A percentile compares a stretch with the other conserved stretches of the same genome.
These are phyloP conservation scores for Xiphophorus birchmanni DNA, from an alignment of 2,797 vertebrate species.

Conservation along the genomic window DNA sequence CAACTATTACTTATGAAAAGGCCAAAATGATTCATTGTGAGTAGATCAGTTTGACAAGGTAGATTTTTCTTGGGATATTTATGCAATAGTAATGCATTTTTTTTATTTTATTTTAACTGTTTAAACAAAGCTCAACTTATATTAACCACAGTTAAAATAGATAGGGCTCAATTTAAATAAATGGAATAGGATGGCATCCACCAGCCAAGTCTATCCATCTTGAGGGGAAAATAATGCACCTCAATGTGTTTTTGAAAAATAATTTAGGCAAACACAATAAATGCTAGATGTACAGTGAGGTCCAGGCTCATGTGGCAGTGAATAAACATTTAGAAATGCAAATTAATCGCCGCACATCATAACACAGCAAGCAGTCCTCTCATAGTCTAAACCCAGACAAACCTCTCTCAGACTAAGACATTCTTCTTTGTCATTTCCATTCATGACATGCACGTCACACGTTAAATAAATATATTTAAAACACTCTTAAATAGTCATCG, in stretches of 20 bases:
- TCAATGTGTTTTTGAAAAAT: background rate
- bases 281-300: constrained; percentile 16
- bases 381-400: constrained; percentile 32
- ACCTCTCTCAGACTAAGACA: constrained; percentile 42
- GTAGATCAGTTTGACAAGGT: constrained; percentile 28
- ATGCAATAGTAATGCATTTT: background rate
- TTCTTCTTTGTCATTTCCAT: constrained; percentile 55
- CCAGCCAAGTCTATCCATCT: background rate
- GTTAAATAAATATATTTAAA: constrained; percentile 71
- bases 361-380: constrained; percentile 42
- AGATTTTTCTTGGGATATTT: constrained; percentile 17
- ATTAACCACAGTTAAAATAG: background rate
- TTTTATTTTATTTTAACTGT: background rate
- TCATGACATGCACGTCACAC: constrained; percentile 55
- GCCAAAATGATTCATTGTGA: constrained; percentile 34
- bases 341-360: constrained; percentile 44
- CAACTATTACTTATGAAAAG: constrained; percentile 28
- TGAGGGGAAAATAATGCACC: constrained; percentile 4
- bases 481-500: constrained; percentile 62
- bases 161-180: background rate
- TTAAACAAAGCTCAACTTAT: background rate
- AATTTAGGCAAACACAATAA: constrained; percentile 8
- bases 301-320: constrained; percentile 63
- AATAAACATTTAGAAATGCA: constrained; percentile 55
- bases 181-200: background rate